Conservation (phyloP, 2,113 vertebrate genomes). For the Okapia johnstoni region DNA sequence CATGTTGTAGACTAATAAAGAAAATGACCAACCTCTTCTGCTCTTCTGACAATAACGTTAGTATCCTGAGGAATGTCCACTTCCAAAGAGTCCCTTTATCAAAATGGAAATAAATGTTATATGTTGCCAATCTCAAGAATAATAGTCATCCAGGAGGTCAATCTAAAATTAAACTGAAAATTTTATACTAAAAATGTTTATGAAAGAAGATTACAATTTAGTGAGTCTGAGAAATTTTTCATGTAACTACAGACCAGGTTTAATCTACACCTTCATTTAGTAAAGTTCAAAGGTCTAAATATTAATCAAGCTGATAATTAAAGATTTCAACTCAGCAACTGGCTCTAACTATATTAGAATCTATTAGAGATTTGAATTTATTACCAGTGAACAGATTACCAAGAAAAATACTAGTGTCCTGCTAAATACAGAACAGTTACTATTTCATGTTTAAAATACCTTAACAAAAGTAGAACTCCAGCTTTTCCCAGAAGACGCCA, state of each 20-base stretch:
- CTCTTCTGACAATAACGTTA: constrained; percentile 79
- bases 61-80: constrained; percentile 67
- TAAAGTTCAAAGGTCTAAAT: constrained; percentile 1
- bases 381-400: neutral
- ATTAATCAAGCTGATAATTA: constrained; percentile 26
- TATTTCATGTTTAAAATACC: constrained; percentile 76
- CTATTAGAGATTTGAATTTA: neutral
- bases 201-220: neutral
- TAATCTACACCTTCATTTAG: neutral
- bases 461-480: constrained; percentile 89
- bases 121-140: neutral
- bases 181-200: constrained; percentile 31
- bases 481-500: constrained; percentile 91
- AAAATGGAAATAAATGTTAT: constrained; percentile 64
- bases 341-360: neutral
- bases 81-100: constrained; percentile 72
- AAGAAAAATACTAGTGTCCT: neutral
- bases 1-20: neutral
- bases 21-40: constrained; percentile 76
- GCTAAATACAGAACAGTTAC: neutral
- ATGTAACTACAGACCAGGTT: neutral
- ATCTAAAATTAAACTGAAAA: constrained; percentile 14
- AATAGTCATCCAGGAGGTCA: neutral
- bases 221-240: neutral
- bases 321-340: neutral